Percentiles rank a stretch among this genome's conserved stretches.
phyloP scores from a whole-genome alignment of 64 coral and sea anemone genomes.

The Dendronephthya gigantea region DNA sequence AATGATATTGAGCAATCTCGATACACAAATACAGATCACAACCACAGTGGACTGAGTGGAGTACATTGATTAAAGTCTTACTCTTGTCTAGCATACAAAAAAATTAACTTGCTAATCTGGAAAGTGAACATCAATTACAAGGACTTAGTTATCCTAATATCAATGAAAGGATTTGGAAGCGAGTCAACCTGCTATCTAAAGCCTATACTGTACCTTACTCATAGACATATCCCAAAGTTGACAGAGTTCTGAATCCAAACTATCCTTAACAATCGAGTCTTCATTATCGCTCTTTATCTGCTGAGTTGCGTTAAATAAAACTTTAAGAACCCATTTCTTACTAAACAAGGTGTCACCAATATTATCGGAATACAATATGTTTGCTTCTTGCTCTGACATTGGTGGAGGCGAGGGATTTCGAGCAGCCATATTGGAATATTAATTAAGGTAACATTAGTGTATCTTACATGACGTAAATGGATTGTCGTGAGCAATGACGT shows the following conservation, averaged over 20 bases:
- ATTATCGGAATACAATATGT: neutral
- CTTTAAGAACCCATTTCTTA: slow-evolving; percentile 3
- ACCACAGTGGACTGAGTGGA: too few relatives aligned
- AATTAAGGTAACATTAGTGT: too few relatives aligned
- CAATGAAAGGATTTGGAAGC: too few relatives aligned
- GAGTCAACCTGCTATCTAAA: too few relatives aligned
- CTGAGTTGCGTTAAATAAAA: neutral
- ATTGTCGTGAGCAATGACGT: too few relatives aligned
- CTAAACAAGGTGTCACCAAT: slow-evolving; percentile 3
- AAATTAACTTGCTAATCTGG: too few relatives aligned
- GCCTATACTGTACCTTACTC: neutral
- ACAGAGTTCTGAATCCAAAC: neutral
- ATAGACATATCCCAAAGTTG: slow-evolving; percentile 12
- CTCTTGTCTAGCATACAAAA: too few relatives aligned
- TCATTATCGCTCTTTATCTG: neutral
- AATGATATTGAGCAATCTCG: too few relatives aligned
- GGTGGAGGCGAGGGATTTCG: slow-evolving; percentile 8
- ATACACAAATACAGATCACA: too few relatives aligned
- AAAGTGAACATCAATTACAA: too few relatives aligned
- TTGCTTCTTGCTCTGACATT: neutral
- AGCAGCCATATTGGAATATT: neutral
- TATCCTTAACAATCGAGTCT: neutral
- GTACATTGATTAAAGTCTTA: too few relatives aligned
- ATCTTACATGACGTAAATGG: neutral
- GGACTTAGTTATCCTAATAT: too few relatives aligned